A percentile compares a stretch with the other conserved stretches of the same genome.
These are phyloP conservation scores for Drosophila bocqueti DNA, from an alignment of 1,140 invertebrate genomes.

Conservation along the genomic window DNA sequence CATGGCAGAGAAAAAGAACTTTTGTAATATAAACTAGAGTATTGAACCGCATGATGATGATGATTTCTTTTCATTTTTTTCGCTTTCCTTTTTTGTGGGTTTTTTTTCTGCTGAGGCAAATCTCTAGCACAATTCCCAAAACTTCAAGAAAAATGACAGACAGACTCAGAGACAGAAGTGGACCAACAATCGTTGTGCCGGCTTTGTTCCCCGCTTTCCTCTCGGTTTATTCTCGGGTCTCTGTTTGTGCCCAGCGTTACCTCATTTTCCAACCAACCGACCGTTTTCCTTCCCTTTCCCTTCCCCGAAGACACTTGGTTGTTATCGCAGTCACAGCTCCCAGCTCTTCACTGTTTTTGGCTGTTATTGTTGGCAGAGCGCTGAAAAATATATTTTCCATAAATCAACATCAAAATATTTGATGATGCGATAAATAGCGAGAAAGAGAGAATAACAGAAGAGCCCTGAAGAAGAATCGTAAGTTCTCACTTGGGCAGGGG, in stretches of 20 bases:
- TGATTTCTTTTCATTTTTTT: constrained; percentile 55
- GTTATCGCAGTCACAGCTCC: constrained; percentile 44
- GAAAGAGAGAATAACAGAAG: constrained; percentile 48
- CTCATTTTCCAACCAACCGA: constrained; percentile 49
- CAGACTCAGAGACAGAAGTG: constrained; percentile 25
- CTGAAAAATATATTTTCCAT: constrained; percentile 78
- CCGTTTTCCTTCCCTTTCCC: constrained; percentile 11
- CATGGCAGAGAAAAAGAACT: constrained; percentile 41
- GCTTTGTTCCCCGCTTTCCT: constrained; percentile 41
- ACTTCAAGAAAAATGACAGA: constrained; percentile 62
- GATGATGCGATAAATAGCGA: constrained; percentile 81
- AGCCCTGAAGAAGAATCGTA: constrained; percentile 42
- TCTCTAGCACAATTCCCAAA: constrained; percentile 70
- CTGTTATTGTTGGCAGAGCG: constrained; percentile 57
- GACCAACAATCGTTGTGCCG: constrained; percentile 38
- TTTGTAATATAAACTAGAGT: constrained; percentile 80
- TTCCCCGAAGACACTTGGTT: constrained; percentile 24
- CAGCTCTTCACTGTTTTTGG: constrained; percentile 27
- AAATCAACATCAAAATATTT: constrained; percentile 83
- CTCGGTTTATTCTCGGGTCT: constrained; percentile 71
- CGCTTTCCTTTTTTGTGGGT: neutral
- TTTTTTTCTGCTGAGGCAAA: constrained; percentile 42
- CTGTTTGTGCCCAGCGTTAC: constrained; percentile 71
- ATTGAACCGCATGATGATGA: constrained; percentile 58
- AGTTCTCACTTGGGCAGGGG: neutral